A percentile compares a stretch with the other conserved stretches of the same genome.
These are phyloP conservation scores for Tokudaia muenninki DNA, from an alignment of 2,797 vertebrate species.

Conservation along the genomic window DNA sequence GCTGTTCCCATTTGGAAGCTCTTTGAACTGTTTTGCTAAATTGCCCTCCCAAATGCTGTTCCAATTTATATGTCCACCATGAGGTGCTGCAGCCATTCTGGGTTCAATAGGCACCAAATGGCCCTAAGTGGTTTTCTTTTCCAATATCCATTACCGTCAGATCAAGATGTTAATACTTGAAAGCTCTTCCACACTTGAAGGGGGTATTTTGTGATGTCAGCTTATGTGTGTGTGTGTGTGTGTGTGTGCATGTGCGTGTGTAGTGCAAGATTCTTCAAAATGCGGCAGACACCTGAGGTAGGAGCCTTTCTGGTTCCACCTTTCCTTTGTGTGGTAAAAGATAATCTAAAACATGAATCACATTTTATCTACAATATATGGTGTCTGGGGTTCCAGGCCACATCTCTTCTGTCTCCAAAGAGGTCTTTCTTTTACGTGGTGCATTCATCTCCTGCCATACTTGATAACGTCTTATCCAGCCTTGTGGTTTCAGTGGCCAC, in stretches of 20 bases:
- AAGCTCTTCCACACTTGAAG: slow-evolving; percentile 41
- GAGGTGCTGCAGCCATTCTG: neutral
- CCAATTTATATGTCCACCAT: neutral
- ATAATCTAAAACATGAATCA: neutral
- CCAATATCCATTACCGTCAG: slow-evolving; percentile 2
- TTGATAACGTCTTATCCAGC: slow-evolving; percentile 24
- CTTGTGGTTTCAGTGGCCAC: slow-evolving; percentile 22
- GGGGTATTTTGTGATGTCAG: neutral
- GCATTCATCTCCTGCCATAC: slow-evolving; percentile 12
- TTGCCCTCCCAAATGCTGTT: slow-evolving; percentile 54
- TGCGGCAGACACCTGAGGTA: slow-evolving; percentile 13
- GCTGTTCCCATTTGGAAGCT: slow-evolving; percentile 1
- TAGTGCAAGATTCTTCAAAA: slow-evolving; percentile 53
- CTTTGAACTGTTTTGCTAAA: slow-evolving; percentile 45
- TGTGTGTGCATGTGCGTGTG: neutral
- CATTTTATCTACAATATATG: neutral
- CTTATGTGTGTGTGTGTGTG: neutral
- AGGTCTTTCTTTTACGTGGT: slow-evolving; percentile 48
- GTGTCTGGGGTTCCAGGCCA: slow-evolving; percentile 4
- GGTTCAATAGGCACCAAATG: slow-evolving; percentile 41
- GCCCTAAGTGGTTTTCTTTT: neutral
- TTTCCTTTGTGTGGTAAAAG: slow-evolving; percentile 41
- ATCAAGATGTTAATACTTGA: slow-evolving; percentile 54
- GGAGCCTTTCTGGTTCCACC: neutral
- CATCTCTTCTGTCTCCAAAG: slow-evolving; percentile 31